A percentile compares a stretch with the other conserved stretches of the same genome.
Evolutionary conservation across 2,888 invertebrate species (phyloP).

Genomic region (Chrysodeixis includens): DNA sequence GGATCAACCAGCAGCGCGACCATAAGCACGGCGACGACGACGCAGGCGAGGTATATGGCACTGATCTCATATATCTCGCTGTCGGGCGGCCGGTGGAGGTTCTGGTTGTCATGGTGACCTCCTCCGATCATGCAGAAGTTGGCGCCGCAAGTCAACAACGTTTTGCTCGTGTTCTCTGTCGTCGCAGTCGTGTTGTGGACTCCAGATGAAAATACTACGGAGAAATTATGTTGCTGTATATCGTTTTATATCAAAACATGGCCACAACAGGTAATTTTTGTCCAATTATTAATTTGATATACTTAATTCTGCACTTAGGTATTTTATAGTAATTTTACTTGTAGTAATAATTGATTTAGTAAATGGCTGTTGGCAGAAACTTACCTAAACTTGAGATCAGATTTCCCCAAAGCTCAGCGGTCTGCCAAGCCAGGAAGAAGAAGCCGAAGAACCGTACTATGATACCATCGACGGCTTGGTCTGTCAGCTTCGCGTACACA

Average conservation of each 20-base stretch:
- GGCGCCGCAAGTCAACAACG: slow-evolving; percentile 92
- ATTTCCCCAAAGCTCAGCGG: slow-evolving; percentile 98
- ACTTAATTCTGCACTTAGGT: too few species aligned
- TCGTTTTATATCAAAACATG: slow-evolving; percentile 21
- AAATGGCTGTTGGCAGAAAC: slow-evolving; percentile 64
- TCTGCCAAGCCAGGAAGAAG: slow-evolving; percentile 99
- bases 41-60: slow-evolving; percentile 96
- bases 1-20: slow-evolving; percentile 97
- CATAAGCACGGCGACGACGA: slow-evolving; percentile 95
- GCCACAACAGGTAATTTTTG: too few species aligned
- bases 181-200: slow-evolving; percentile 89
- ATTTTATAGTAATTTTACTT: too few species aligned
- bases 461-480: slow-evolving; percentile 96
- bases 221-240: slow-evolving; percentile 35
- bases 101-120: slow-evolving; percentile 91
- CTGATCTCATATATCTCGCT: slow-evolving; percentile 96
- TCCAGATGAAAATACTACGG: slow-evolving; percentile 93
- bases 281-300: too few species aligned
- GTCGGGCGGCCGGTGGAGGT: slow-evolving; percentile 94
- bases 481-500: slow-evolving; percentile 93
- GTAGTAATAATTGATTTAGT: not conserved
- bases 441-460: slow-evolving; percentile 99
- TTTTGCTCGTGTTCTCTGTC: slow-evolving; percentile 82
- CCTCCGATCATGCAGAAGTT: slow-evolving; percentile 94
- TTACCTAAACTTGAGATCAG: slow-evolving; percentile 97